Evolutionary conservation across 2,797 vertebrate genomes (phyloP), one percentile per base, ranked within the genome.

Genomic region (Sebastes kiyomatsui): DNA sequence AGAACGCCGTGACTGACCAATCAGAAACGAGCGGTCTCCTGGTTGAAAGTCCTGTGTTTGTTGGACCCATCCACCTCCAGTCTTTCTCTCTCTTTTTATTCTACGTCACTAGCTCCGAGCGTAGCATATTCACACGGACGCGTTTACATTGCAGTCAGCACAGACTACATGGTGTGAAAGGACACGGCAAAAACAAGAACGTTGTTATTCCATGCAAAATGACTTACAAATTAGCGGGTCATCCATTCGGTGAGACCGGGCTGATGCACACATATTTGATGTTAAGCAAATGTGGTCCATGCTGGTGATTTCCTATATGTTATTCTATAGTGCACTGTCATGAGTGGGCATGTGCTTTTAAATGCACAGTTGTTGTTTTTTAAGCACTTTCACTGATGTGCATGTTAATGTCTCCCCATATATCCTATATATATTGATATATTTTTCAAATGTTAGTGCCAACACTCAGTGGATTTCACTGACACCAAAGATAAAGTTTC

Each of bases 181-280:
- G 18, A 20, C 46, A 49, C 18, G 46, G 46, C 42, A 46, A 46
- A 46, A 46, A 18, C 42, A 46, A 18, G 16, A 46, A 49, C 7
- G 3, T 49, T 49, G 46, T 20, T 49, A 49, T 20, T 49, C 7
- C 16, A 49, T 4, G 7, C 16, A 49, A 49, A 20, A 49, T 46
- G 42, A 46, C 42, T 46, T 46, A 46, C 42, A 46, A 18, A 46
- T 46, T 46, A 46, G 1, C 16, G 14, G 16, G 14, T 42, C 38
- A 42, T 42, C 38, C 14, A 42, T 16, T 42, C 14, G 0, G 42
- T 46, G 42, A 46, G 16, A 46, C 42, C 16, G 42, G 42, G 42
- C 42, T 46, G 42, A 65, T 68, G 28, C 52, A 30, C 67, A 71
- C 60, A 64, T 28, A 35, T 71, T 67, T 74, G 16, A 72, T 65